Base-by-base conservation (phyloP, 2,113 vertebrate species). In the Crotalus helleri region DNA sequence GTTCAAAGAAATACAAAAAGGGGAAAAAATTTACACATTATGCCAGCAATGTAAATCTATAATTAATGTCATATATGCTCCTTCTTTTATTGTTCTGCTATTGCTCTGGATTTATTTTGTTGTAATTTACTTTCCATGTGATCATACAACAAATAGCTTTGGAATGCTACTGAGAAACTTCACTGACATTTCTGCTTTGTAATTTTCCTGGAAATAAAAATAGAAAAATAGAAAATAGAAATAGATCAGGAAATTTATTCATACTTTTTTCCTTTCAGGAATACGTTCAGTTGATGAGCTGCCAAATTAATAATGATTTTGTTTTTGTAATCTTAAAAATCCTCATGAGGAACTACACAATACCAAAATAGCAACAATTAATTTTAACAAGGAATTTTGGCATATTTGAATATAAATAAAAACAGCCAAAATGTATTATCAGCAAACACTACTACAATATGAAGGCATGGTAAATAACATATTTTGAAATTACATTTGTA, bases 151-250 rank as follows among this genome's bases (percentile, higher is more conserved):
- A 96, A 94, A 92, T 8, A 95, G 85, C 59, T 94, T 93, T 92
- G 89, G 69, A 93, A 90, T 88, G 12, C 64, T 93, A 90, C n/a
- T 92, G 88, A 96, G 93, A 51, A 91, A 91, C 92, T 96, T 96
- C 51, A 95, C 90, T 95, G 94, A 93, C 33, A 91, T 61, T 94
- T 91, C 88, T 93, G 46, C 39, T 95, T 39, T 10, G 89, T 94
- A 90, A 6, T 91, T 94, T 96, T 90, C 64, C 58, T 94, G 39
- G 51, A 88, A 96, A 92, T 51, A 51, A 8, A 51, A 51, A 51
- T 51, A 51, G 49, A 51, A 51, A 51, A 51, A 51, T 51, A 51
- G 49, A 51, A 51, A 51, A 51, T 51, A 51, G 49, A 51, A 51
- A 51, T 15, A 87, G 0, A 61, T 7, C 94, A 53, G 53, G 3